These are phyloP conservation scores for Toxostoma redivivum DNA, from an alignment of 2,113 vertebrate species.

Conservation along the genomic window DNA sequence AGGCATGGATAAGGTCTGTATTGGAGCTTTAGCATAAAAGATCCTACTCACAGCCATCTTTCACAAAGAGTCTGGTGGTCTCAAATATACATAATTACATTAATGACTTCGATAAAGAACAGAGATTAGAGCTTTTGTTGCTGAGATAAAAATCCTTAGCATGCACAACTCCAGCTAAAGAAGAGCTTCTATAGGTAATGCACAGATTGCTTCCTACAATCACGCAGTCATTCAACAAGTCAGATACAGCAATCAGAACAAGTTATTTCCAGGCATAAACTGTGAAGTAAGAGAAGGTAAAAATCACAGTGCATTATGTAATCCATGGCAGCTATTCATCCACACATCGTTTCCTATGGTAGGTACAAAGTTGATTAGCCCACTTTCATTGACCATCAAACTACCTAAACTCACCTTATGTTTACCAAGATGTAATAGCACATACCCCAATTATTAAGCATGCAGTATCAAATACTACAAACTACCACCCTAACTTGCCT, in stretches of 20 bases:
- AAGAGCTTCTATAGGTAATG: background rate
- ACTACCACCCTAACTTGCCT: background rate
- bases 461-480: background rate
- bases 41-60: background rate
- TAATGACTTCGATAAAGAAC: background rate
- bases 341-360: background rate
- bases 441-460: background rate
- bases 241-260: background rate
- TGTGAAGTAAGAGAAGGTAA: background rate
- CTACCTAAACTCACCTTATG: background rate
- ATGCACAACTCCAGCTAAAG: background rate
- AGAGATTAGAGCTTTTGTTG: background rate
- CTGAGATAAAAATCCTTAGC: background rate
- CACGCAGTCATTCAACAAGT: background rate
- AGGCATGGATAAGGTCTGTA: background rate
- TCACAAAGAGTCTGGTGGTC: background rate
- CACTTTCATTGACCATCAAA: background rate
- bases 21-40: background rate
- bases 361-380: background rate
- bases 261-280: constrained; percentile 3
- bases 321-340: background rate
- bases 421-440: background rate
- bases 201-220: background rate
- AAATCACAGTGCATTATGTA: background rate
- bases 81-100: background rate